A percentile compares a stretch with the other conserved stretches of the same genome.
phyloP scores from a whole-genome alignment of 2,888 invertebrate genomes.

The Dinocampus coccinellae region DNA sequence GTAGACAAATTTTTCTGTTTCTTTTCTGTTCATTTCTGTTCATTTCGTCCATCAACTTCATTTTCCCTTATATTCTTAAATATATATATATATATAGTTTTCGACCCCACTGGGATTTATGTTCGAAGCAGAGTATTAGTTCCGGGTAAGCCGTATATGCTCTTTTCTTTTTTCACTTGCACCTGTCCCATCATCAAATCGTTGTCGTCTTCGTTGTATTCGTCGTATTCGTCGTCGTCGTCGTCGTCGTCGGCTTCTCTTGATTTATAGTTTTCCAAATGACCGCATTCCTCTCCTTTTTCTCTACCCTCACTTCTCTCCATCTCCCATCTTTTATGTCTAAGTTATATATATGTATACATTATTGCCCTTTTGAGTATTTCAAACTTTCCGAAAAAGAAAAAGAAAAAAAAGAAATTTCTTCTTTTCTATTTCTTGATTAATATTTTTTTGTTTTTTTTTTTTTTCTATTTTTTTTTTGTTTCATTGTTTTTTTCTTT shows the following conservation, averaged over 20 bases:
- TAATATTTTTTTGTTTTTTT: too few relatives aligned
- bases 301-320: slow-evolving; percentile 34
- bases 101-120: slow-evolving; percentile 18
- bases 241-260: slow-evolving; percentile 12
- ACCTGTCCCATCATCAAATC: slow-evolving; percentile 15
- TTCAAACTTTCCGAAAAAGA: too few relatives aligned
- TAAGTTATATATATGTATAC: slow-evolving; percentile 16
- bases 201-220: too few relatives aligned
- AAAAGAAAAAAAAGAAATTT: too few relatives aligned
- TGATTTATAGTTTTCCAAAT: slow-evolving; percentile 29
- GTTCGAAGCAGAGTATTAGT: slow-evolving; percentile 8
- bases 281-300: slow-evolving; percentile 26
- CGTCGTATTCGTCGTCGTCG: too few relatives aligned
- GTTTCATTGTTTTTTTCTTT: too few relatives aligned
- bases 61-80: neutral
- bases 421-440: too few relatives aligned
- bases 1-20: slow-evolving; percentile 5
- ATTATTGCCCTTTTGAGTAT: neutral
- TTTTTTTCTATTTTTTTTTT: too few relatives aligned
- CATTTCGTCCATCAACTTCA: neutral
- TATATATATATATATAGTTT: neutral
- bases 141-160: slow-evolving; percentile 6
- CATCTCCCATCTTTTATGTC: slow-evolving; percentile 2
- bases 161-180: neutral
- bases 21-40: slow-evolving; percentile 9